Evolutionary conservation across 2,113 vertebrate species (phyloP).

Genomic region (Bothrops jararaca): DNA sequence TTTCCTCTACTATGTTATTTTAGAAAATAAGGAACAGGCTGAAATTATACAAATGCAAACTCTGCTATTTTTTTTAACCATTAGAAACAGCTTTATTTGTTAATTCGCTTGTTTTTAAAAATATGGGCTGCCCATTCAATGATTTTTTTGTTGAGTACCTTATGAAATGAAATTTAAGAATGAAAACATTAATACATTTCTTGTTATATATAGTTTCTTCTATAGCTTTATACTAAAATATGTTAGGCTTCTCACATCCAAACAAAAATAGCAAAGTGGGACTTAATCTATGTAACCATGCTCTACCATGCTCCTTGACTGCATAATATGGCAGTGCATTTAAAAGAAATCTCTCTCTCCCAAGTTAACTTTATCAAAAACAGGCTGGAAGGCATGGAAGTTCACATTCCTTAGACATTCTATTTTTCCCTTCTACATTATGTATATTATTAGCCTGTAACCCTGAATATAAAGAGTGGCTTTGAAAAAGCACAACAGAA

Average conservation of each 20-base stretch:
- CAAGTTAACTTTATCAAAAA: background rate
- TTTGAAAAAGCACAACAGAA: background rate
- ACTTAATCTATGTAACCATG: background rate
- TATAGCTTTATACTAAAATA: background rate
- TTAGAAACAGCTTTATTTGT: background rate
- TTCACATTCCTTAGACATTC: too few relatives aligned
- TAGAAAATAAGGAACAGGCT: conserved; percentile 62
- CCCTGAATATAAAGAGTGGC: background rate
- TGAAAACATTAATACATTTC: background rate
- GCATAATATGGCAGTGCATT: background rate
- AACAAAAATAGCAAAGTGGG: background rate
- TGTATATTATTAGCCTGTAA: background rate
- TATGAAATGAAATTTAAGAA: background rate
- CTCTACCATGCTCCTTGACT: background rate
- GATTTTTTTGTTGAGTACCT: background rate
- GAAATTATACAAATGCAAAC: conserved; percentile 72
- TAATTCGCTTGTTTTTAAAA: background rate
- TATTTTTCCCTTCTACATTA: background rate
- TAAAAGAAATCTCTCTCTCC: background rate
- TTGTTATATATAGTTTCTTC: background rate
- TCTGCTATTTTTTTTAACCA: conserved; percentile 46
- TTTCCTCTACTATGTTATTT: conserved; percentile 75
- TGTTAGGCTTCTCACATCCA: background rate
- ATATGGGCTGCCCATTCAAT: background rate
- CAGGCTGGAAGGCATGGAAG: background rate